These are phyloP conservation scores for Eristalinus sepulchralis DNA, from an alignment of 2,888 invertebrate species.

Conservation along the genomic window DNA sequence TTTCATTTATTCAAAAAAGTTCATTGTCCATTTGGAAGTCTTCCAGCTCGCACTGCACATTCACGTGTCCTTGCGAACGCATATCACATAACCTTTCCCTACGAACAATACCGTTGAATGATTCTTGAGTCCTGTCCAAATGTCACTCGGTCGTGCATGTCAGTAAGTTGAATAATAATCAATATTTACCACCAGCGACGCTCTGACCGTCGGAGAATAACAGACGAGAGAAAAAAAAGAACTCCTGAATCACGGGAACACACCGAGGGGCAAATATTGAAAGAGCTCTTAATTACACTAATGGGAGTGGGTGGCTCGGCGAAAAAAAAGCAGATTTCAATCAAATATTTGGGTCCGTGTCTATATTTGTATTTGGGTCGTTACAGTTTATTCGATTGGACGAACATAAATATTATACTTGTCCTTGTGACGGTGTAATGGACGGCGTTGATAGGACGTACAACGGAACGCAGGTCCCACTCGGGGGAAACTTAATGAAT, in stretches of 20 bases:
- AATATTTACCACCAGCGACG: neutral
- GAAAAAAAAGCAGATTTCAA: neutral
- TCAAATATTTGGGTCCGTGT: neutral
- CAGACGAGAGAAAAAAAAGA: neutral
- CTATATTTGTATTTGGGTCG: neutral
- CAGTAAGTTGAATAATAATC: neutral
- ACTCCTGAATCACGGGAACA: neutral
- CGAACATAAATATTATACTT: neutral
- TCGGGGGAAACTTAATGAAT: neutral
- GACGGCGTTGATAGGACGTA: too few species aligned
- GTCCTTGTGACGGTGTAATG: neutral
- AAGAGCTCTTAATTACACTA: neutral
- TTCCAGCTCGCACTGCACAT: neutral
- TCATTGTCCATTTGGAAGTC: neutral
- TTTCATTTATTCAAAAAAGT: too few species aligned
- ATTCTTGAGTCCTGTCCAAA: neutral
- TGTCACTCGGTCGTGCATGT: neutral
- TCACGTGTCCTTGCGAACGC: neutral
- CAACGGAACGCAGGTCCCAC: too few species aligned
- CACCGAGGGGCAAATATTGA: neutral
- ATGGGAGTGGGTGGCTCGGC: neutral
- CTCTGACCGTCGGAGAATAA: neutral
- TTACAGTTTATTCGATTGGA: neutral
- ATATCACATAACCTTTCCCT: neutral
- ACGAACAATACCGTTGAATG: neutral